phyloP scores from a whole-genome alignment of 2,113 vertebrate genomes.

The Suncus etruscus region DNA sequence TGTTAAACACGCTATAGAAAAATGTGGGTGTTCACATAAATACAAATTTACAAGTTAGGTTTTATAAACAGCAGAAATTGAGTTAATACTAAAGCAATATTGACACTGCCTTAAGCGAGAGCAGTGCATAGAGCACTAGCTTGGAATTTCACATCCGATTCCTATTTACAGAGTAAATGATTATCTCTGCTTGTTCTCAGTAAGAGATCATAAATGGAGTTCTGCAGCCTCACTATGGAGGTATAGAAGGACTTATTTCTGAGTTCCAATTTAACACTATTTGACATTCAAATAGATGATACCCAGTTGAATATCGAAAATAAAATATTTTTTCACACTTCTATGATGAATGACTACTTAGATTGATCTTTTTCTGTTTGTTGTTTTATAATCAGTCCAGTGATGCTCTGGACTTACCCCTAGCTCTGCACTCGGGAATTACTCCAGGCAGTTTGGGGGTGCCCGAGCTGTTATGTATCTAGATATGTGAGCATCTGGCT shows the following conservation, averaged over 20 bases:
- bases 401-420: no score
- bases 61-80: background rate
- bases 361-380: background rate
- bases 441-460: background rate
- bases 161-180: background rate
- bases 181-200: background rate
- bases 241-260: background rate
- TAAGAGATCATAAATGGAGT: background rate
- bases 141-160: background rate
- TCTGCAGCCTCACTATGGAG: conserved; percentile 9
- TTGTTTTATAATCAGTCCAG: no score
- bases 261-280: conserved; percentile 22
- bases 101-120: background rate
- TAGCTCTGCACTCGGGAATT: background rate
- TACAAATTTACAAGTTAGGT: background rate
- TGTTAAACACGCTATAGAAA: background rate
- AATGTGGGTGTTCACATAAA: background rate
- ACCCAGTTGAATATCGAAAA: background rate
- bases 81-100: background rate
- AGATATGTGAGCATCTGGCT: fast-evolving
- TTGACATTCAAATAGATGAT: background rate
- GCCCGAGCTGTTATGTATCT: background rate
- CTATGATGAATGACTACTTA: background rate
- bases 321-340: background rate
- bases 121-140: background rate